Percentiles rank a stretch among this genome's conserved stretches.
These are phyloP conservation scores for Stenurella melanura DNA, from an alignment of 2,888 invertebrate genomes.

Conservation along the genomic window DNA sequence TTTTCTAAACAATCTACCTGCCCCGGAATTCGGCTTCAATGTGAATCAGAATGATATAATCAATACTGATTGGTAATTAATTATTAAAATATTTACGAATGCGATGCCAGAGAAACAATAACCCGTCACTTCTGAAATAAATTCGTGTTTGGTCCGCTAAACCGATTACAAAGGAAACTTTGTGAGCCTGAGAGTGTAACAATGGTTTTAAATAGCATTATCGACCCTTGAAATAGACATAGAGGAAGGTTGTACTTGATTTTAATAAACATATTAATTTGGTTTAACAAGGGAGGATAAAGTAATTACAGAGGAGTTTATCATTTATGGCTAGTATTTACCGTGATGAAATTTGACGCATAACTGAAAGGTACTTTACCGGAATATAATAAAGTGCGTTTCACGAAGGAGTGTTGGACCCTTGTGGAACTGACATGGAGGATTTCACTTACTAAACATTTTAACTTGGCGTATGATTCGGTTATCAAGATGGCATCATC, in stretches of 20 bases:
- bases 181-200: slow-evolving; percentile 2
- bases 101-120: not conserved
- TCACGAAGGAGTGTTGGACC: too few relatives aligned
- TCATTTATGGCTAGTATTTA: not conserved
- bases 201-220: slow-evolving; percentile 1
- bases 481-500: too few relatives aligned
- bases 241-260: slow-evolving; percentile 8
- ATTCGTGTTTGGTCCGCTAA: slow-evolving; percentile 7
- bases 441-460: too few relatives aligned
- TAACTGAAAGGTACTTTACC: not conserved
- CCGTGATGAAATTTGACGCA: not conserved
- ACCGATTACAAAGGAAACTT: slow-evolving; percentile 2
- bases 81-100: not conserved
- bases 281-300: not conserved
- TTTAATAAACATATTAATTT: slow-evolving; percentile 1
- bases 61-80: slow-evolving; percentile 10
- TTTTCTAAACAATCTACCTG: too few relatives aligned
- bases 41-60: not conserved
- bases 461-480: too few relatives aligned
- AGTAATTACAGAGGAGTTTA: not conserved
- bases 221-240: not conserved
- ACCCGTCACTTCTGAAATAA: not conserved
- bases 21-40: too few relatives aligned
- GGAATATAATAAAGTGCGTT: not conserved
- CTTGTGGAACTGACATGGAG: too few relatives aligned